These are phyloP conservation scores for Drosophila ercepeae DNA, from an alignment of 1,140 invertebrate species.

Conservation along the genomic window DNA sequence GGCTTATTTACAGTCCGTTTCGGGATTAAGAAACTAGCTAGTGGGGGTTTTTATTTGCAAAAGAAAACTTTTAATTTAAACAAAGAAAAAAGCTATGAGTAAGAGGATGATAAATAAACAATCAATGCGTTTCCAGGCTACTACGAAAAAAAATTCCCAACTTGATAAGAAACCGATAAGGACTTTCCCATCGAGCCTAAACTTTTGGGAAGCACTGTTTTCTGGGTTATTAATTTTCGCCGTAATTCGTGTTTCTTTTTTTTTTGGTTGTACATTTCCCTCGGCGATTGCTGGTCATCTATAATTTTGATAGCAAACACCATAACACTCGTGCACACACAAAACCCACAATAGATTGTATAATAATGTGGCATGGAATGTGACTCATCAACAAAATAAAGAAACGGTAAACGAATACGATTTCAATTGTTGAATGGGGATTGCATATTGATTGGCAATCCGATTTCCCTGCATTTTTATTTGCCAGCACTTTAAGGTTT, in stretches of 20 bases:
- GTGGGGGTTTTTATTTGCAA: too few species aligned
- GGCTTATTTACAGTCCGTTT: background rate
- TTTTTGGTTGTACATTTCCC: conserved; percentile 14
- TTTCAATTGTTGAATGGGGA: conserved; percentile 45
- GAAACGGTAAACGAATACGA: conserved; percentile 16
- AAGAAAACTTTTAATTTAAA: background rate
- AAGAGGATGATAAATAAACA: background rate
- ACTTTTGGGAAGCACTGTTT: conserved; percentile 2
- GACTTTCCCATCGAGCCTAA: background rate
- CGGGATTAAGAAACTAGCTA: background rate
- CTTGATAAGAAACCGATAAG: background rate
- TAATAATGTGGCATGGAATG: conserved; percentile 35
- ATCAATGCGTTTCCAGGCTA: background rate
- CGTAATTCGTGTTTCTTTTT: conserved; percentile 32
- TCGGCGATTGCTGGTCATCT: conserved; percentile 38
- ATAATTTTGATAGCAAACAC: conserved; percentile 48
- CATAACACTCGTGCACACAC: conserved; percentile 2
- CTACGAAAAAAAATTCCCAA: background rate
- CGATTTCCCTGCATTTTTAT: conserved; percentile 19
- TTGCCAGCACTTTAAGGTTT: conserved; percentile 2
- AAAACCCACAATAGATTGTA: conserved; percentile 40
- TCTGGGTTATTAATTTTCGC: conserved; percentile 31
- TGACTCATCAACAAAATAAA: conserved; percentile 44
- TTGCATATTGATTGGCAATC: conserved; percentile 36
- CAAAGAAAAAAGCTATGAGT: background rate